These are phyloP conservation scores for Triplophysa bombifrons DNA, from an alignment of 2,797 vertebrate species.

Conservation along the genomic window DNA sequence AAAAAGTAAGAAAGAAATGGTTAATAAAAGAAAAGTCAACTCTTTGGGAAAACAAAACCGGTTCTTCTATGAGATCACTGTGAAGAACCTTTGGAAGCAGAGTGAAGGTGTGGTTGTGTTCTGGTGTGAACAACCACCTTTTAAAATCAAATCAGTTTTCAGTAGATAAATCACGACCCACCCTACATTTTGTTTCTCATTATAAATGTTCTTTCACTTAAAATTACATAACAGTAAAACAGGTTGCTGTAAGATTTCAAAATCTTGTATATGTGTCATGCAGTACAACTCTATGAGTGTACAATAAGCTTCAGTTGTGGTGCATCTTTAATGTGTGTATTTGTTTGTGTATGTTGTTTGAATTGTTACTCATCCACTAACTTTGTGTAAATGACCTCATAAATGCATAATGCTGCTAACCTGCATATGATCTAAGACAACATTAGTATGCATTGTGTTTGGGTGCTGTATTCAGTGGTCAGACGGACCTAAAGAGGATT, in stretches of 20 bases:
- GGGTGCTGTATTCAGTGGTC: conserved; percentile 34
- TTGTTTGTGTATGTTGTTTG: conserved; percentile 34
- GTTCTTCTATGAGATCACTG: too few species aligned
- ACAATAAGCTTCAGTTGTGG: neutral
- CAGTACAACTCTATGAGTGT: neutral
- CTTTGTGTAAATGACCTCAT: conserved; percentile 34
- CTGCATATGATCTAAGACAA: conserved; percentile 32
- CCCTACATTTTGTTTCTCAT: neutral
- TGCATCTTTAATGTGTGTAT: conserved; percentile 20
- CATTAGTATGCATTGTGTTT: conserved; percentile 42
- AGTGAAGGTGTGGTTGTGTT: too few species aligned
- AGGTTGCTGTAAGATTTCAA: neutral
- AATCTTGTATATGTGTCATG: neutral
- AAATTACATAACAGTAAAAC: neutral
- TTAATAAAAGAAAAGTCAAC: too few species aligned
- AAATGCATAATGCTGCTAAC: conserved; percentile 33
- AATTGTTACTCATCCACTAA: conserved; percentile 15
- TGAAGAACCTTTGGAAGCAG: too few species aligned
- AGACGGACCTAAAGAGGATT: conserved; percentile 25
- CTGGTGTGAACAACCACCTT: too few species aligned
- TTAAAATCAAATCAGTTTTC: too few species aligned
- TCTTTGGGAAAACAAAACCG: too few species aligned
- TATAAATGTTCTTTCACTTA: neutral
- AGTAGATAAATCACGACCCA: neutral
- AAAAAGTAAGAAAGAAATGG: too few species aligned